A percentile compares a stretch with the other conserved stretches of the same genome.
Evolutionary conservation across 2,113 vertebrate species (phyloP).

Genomic region (Hemiscyllium ocellatum): DNA sequence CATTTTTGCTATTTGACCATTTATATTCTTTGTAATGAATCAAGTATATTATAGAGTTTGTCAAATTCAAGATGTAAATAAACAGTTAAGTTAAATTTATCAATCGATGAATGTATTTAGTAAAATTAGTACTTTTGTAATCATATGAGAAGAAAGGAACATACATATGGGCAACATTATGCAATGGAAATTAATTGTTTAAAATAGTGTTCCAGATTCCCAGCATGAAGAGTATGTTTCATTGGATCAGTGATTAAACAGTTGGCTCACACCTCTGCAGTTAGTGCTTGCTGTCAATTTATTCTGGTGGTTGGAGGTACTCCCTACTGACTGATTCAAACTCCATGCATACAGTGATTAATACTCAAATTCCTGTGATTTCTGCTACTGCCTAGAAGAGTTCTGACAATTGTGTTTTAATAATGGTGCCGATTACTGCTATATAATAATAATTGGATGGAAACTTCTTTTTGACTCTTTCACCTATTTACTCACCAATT

Average conservation of each 20-base stretch:
- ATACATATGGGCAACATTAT: background rate
- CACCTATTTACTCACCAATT: background rate
- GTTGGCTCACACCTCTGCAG: background rate
- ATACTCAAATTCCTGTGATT: background rate
- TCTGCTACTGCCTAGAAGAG: background rate
- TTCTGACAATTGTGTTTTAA: background rate
- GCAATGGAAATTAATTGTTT: background rate
- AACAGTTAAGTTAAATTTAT: background rate
- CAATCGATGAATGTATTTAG: background rate
- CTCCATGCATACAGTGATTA: background rate
- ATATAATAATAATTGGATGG: background rate
- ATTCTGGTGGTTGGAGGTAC: conserved; percentile 7
- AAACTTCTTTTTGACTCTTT: background rate
- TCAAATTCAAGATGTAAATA: background rate
- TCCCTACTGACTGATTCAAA: background rate
- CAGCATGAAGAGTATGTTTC: conserved; percentile 12
- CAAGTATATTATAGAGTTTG: background rate
- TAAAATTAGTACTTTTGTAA: conserved; percentile 9
- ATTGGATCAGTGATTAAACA: conserved; percentile 3
- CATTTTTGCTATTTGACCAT: background rate
- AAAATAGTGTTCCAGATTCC: background rate
- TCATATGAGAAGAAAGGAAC: background rate
- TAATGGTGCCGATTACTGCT: background rate
- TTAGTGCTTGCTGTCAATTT: conserved; percentile 9
- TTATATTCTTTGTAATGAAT: background rate